Evolutionary conservation across 2,113 vertebrate genomes (phyloP).

Genomic region (Piprites chloris): DNA sequence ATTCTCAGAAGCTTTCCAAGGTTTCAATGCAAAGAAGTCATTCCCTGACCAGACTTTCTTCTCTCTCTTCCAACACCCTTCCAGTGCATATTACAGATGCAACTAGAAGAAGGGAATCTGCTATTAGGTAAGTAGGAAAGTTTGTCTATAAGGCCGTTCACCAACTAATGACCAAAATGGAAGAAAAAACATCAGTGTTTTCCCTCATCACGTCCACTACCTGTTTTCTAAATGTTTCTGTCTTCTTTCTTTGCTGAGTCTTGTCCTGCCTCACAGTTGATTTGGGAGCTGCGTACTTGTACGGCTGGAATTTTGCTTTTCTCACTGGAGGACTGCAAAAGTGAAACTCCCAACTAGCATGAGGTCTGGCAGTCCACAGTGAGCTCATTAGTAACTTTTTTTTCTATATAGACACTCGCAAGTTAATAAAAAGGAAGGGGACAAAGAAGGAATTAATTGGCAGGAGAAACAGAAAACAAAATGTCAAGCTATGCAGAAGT

Average conservation of each 20-base stretch:
- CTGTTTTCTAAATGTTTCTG: background rate
- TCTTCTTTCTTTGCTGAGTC: background rate
- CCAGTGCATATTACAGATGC: slow-evolving; percentile 89
- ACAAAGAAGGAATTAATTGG: slow-evolving; percentile 79
- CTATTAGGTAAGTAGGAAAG: slow-evolving; percentile 81
- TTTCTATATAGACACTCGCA: slow-evolving; percentile 76
- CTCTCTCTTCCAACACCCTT: slow-evolving; percentile 86
- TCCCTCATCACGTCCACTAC: background rate
- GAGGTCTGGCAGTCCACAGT: background rate
- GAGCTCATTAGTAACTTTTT: background rate
- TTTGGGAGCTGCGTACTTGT: background rate
- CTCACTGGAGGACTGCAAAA: background rate
- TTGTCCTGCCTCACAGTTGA: background rate
- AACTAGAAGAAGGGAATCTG: slow-evolving; percentile 80
- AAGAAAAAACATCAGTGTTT: background rate
- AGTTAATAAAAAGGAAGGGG: slow-evolving; percentile 77
- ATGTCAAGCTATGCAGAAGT: slow-evolving; percentile 79
- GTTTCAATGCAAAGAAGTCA: slow-evolving; percentile 72
- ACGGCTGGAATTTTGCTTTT: background rate
- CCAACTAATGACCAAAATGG: background rate
- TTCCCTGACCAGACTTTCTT: slow-evolving; percentile 80
- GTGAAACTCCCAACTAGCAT: background rate
- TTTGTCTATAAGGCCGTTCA: background rate
- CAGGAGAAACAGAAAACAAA: slow-evolving; percentile 79
- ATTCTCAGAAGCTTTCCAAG: slow-evolving; percentile 60